These are phyloP conservation scores for Parapristionchus giblindavisi DNA, from an alignment of 2,888 invertebrate species.

Conservation along the genomic window DNA sequence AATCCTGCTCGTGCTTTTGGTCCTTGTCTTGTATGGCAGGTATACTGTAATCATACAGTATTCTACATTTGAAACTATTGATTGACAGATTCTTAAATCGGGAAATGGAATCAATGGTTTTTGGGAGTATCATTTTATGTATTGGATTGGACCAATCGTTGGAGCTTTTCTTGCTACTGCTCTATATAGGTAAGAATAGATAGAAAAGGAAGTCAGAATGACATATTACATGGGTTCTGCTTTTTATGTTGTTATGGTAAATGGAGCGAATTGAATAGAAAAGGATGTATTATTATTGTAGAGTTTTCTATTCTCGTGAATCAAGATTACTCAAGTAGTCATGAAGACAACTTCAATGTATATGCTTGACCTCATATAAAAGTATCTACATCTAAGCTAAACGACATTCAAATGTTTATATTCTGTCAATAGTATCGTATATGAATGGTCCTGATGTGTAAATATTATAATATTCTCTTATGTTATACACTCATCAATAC, in stretches of 20 bases:
- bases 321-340: slow-evolving; percentile 14
- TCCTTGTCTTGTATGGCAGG: slow-evolving; percentile 65
- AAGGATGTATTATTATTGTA: neutral
- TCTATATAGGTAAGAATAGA: slow-evolving; percentile 62
- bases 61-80: neutral
- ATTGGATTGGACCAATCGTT: slow-evolving; percentile 70
- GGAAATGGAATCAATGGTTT: slow-evolving; percentile 32
- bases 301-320: slow-evolving; percentile 31
- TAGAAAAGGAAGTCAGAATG: neutral
- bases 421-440: no score
- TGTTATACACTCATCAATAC: neutral
- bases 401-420: no score
- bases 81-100: slow-evolving; percentile 1
- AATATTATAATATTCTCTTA: no score
- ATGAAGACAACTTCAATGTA: no score
- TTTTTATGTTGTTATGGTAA: neutral
- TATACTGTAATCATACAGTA: neutral
- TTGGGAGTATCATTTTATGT: slow-evolving; percentile 70
- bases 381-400: no score
- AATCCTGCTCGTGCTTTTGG: slow-evolving; percentile 72
- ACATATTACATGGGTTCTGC: neutral
- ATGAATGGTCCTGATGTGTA: no score
- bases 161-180: slow-evolving; percentile 69
- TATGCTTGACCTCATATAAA: no score
- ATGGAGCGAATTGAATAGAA: neutral